Conservation (phyloP, 2,113 vertebrate species). For the Otolemur garnettii region DNA sequence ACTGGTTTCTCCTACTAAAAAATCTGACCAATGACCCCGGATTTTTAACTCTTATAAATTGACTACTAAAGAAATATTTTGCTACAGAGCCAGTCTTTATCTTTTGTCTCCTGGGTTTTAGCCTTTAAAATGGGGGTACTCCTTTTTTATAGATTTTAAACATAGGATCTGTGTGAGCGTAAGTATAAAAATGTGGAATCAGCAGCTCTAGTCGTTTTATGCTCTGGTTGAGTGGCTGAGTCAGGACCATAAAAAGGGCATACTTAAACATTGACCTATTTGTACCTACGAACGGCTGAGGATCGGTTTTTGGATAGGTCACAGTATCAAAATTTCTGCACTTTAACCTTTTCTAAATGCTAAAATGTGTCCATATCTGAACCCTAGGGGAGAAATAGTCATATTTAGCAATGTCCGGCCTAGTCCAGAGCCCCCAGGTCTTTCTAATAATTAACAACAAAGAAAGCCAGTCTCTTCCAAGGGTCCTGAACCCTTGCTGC, state of each 20-base stretch:
- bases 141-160: conserved; percentile 54
- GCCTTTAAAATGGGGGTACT: conserved; percentile 31
- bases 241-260: conserved; percentile 6
- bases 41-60: conserved; percentile 32
- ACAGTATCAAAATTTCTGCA: conserved; percentile 7
- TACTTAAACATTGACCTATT: not conserved
- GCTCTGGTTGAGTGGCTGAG: not conserved
- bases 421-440: not conserved
- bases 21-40: not conserved
- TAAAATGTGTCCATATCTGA: not conserved
- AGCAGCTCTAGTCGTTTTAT: conserved; percentile 24
- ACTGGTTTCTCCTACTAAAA: not conserved
- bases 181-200: conserved; percentile 36
- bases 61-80: not conserved
- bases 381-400: not conserved
- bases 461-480: conserved; percentile 20
- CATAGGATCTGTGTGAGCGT: not conserved
- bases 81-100: not conserved
- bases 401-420: not conserved
- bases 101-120: conserved; percentile 49
- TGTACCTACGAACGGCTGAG: not conserved
- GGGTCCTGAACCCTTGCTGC: not conserved
- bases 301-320: conserved; percentile 32
- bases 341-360: conserved; percentile 13
- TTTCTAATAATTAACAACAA: conserved; percentile 23